Evolutionary conservation across 92 coral and sea anemone genomes (phyloP).

Genomic region (Bergia sp.): DNA sequence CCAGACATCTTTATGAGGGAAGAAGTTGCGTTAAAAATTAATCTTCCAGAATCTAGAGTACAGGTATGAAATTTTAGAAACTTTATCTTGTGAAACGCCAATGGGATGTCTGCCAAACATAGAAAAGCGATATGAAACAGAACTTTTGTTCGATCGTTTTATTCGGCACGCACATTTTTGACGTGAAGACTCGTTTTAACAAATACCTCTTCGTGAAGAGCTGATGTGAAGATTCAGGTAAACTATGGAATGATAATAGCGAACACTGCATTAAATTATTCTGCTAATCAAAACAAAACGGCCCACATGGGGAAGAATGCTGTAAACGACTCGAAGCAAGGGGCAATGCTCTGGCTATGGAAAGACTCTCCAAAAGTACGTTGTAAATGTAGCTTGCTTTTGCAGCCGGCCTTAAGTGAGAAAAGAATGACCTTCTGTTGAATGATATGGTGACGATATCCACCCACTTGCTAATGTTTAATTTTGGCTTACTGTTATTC

Average conservation of each 20-base stretch:
- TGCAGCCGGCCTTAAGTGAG: not conserved
- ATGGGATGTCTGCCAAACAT: not conserved
- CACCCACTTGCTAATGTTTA: not conserved
- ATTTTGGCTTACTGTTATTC: not conserved
- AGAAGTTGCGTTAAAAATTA: constrained; percentile 96
- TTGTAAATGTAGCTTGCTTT: not conserved
- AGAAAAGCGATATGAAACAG: not conserved
- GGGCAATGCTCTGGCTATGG: not conserved
- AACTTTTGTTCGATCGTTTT: not conserved
- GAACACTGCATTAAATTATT: not conserved
- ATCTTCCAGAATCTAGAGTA: constrained; percentile 96
- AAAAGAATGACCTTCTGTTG: constrained; percentile 14
- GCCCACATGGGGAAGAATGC: not conserved
- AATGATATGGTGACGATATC: not conserved
- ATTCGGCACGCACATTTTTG: not conserved
- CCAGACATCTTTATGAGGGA: constrained; percentile 99
- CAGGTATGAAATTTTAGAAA: constrained; percentile 66
- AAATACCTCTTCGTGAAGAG: not conserved
- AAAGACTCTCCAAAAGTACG: not conserved
- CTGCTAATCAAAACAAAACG: not conserved
- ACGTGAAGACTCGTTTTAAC: not conserved
- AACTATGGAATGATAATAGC: not conserved
- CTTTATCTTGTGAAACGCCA: not conserved
- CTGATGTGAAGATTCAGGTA: not conserved
- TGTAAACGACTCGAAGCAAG: not conserved